Evolutionary conservation across 2,797 vertebrate species (phyloP).

Genomic region (Paratrypauchen microcephalus): DNA sequence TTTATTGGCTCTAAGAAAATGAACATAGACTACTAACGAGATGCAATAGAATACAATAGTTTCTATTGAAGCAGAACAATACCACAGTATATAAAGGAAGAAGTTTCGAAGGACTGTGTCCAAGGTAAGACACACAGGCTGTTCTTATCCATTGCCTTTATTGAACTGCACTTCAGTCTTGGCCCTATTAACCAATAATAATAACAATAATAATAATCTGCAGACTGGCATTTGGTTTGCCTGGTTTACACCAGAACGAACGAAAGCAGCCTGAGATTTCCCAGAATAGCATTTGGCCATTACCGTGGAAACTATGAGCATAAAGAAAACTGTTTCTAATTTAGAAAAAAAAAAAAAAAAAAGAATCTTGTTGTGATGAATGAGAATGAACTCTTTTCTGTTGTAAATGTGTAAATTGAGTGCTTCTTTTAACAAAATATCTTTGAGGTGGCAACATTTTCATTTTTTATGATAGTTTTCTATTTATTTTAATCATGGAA

Average conservation of each 20-base stretch:
- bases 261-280: too few species aligned
- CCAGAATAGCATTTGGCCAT: too few species aligned
- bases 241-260: too few species aligned
- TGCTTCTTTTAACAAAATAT: slow-evolving; percentile 40
- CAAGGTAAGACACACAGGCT: slow-evolving; percentile 36
- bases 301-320: slow-evolving; percentile 79
- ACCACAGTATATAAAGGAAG: slow-evolving; percentile 22
- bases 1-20: background rate
- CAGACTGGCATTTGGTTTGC: too few species aligned
- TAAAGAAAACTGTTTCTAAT: slow-evolving; percentile 69
- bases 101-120: slow-evolving; percentile 16
- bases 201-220: slow-evolving; percentile 45
- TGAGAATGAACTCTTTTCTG: slow-evolving; percentile 56
- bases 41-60: background rate
- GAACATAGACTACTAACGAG: background rate
- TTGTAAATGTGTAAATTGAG: slow-evolving; percentile 48
- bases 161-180: slow-evolving; percentile 75
- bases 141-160: slow-evolving; percentile 74
- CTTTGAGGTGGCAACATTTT: background rate
- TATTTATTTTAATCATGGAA: background rate
- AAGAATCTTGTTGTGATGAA: slow-evolving; percentile 68
- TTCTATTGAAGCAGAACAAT: slow-evolving; percentile 13
- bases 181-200: slow-evolving; percentile 76
- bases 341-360: slow-evolving; percentile 81
- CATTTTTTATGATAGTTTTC: slow-evolving; percentile 6